Evolutionary conservation across 2,113 vertebrate species (phyloP).

Genomic region (Pandion haliaetus): DNA sequence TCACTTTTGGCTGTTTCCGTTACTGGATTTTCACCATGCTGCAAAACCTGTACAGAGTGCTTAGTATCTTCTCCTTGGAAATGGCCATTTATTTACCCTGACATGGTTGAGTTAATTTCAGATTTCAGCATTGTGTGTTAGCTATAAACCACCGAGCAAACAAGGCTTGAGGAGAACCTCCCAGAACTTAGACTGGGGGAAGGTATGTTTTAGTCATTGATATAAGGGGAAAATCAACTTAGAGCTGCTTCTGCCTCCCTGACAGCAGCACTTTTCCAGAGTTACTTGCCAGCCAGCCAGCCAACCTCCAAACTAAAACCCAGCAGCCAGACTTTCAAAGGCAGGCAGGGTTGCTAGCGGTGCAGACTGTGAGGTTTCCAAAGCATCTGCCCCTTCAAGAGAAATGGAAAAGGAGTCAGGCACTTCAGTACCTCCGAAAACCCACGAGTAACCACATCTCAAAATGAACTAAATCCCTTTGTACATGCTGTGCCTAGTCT

Average conservation of each 20-base stretch:
- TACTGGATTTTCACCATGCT: neutral
- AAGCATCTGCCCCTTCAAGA: neutral
- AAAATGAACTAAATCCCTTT: neutral
- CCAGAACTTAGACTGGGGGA: neutral
- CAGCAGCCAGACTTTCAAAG: neutral
- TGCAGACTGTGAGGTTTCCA: neutral
- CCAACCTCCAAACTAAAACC: neutral
- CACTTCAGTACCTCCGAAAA: neutral
- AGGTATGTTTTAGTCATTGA: neutral
- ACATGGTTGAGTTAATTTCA: neutral
- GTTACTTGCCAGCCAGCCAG: neutral
- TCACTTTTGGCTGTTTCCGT: neutral
- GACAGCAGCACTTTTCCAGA: neutral
- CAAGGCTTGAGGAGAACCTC: neutral
- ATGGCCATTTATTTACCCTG: neutral
- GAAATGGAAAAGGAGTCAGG: neutral
- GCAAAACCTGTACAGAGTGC: neutral
- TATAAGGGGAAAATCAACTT: neutral
- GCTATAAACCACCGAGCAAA: neutral
- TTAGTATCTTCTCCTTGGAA: neutral
- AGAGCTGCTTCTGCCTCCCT: neutral
- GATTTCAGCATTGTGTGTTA: neutral
- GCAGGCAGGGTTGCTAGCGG: neutral
- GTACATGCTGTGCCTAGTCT: neutral
- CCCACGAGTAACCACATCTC: fast-evolving